Percentiles rank a stretch among this genome's conserved stretches.
These are phyloP conservation scores for Ichneumoninae sp. DNA, from an alignment of 2,888 invertebrate genomes.

Conservation along the genomic window DNA sequence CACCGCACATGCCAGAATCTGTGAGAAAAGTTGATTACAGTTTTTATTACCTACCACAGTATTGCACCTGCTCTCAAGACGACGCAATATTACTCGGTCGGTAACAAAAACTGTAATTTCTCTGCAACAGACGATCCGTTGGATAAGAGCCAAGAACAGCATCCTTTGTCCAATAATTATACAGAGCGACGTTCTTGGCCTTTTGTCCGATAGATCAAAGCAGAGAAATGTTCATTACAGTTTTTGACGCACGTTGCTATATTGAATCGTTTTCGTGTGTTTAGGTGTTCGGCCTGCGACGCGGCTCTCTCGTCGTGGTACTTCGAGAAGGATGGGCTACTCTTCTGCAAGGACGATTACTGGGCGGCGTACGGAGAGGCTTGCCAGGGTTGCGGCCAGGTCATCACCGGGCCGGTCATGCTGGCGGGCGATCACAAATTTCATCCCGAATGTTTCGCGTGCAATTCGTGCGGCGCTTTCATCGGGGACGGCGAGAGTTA, in stretches of 20 bases:
- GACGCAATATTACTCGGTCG: background rate
- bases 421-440: conserved; percentile 97
- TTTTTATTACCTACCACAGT: no score
- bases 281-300: conserved; percentile 96
- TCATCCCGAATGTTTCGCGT: conserved; percentile 98
- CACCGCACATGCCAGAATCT: no score
- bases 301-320: conserved; percentile 95
- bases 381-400: conserved; percentile 95
- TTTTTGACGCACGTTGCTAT: background rate
- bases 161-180: background rate
- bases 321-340: conserved; percentile 95
- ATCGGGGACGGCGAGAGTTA: conserved; percentile 97
- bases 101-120: background rate
- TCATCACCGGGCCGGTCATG: conserved; percentile 96
- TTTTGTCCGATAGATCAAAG: background rate
- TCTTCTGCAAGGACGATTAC: conserved; percentile 96
- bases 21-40: no score
- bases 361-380: conserved; percentile 95
- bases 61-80: no score
- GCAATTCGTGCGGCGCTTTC: conserved; percentile 91
- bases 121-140: background rate
- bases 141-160: background rate
- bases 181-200: background rate
- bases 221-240: background rate
- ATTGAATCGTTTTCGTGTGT: conserved; percentile 62